Evolutionary conservation across 2,888 invertebrate species (phyloP).

Genomic region (Drosophila formosana): DNA sequence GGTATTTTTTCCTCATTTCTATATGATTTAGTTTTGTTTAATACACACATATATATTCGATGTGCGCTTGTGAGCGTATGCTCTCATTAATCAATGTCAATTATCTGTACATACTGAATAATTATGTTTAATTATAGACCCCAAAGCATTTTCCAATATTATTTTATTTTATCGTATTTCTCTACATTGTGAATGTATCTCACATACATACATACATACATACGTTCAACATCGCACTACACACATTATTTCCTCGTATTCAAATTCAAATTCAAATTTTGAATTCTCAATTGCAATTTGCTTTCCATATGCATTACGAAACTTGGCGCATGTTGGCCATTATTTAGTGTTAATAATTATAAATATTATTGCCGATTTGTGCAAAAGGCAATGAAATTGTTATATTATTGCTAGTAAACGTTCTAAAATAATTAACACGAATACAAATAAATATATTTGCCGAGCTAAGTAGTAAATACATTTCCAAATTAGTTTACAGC

Average conservation of each 20-base stretch:
- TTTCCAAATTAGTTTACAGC: conserved; percentile 34
- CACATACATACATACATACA: neutral
- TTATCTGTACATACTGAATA: conserved; percentile 82
- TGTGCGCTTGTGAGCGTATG: conserved; percentile 42
- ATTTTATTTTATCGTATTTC: conserved; percentile 48
- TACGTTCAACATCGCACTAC: neutral
- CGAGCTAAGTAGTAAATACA: conserved; percentile 12
- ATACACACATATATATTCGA: conserved; percentile 6
- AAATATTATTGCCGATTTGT: conserved; percentile 37
- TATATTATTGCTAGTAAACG: conserved; percentile 37
- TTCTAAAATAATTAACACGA: conserved; percentile 50
- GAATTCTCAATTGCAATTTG: conserved; percentile 42
- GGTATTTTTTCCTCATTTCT: conserved; percentile 60
- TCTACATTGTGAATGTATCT: conserved; percentile 18
- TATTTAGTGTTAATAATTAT: conserved; percentile 47
- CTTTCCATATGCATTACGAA: conserved; percentile 35
- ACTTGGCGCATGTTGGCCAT: conserved; percentile 43
- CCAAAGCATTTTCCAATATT: conserved; percentile 76
- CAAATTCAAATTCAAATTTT: conserved; percentile 14
- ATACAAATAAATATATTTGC: conserved; percentile 35
- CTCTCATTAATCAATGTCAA: conserved; percentile 84
- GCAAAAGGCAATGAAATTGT: conserved; percentile 35
- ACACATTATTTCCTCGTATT: conserved; percentile 14
- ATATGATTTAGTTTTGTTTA: conserved; percentile 66
- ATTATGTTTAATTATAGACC: conserved; percentile 80